Evolutionary conservation across 2,113 vertebrate species (phyloP), one percentile per base, ranked within the genome.

Genomic region (Macroglossus sobrinus): DNA sequence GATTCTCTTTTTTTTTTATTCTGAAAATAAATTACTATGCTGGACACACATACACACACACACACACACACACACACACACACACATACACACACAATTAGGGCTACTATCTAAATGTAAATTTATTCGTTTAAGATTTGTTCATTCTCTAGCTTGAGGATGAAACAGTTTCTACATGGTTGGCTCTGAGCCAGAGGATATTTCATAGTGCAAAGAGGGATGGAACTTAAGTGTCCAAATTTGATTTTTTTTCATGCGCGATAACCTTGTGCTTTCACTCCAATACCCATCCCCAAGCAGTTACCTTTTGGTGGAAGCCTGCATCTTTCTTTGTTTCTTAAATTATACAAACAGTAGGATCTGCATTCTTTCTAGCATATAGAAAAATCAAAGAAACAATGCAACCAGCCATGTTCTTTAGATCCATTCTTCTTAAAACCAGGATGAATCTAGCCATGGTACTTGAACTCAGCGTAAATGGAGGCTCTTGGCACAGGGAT

Each of bases 311-410:
- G 50, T 72, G 63, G 97, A 96, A 98, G 97, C 95, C 93, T 96
- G 93, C 78, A 94, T 90, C 76, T 96, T 97, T 94, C 3, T 97
- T 96, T 97, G 94, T 86, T n/a, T 98, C 91, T 98, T 98, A 97
- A 93, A 94, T 98, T 97, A 94, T 74, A 93, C 68, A 97, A 92
- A 97, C 40, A 95, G 82, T 98, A 98, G 94, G 95, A 97, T 96
- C 96, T 92, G 33, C 90, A 90, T 97, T 94, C 74, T 97, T 96
- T 92, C 68, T 98, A 98, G 97, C 97, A 97, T 94, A 88, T 5
- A 98, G 96, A 97, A 97, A 97, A 98, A 95, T 93, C 89, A 96
- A 76, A 97, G 91, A 96, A 93, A 97, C 86, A 96, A 3, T 98
- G 90, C 94, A 97, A 74, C 74, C 64, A 97, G 61, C 95, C 35